Percentiles rank a stretch among this genome's conserved stretches.
phyloP scores from a whole-genome alignment of 2,797 vertebrate species.

The Ambastaia sidthimunki region DNA sequence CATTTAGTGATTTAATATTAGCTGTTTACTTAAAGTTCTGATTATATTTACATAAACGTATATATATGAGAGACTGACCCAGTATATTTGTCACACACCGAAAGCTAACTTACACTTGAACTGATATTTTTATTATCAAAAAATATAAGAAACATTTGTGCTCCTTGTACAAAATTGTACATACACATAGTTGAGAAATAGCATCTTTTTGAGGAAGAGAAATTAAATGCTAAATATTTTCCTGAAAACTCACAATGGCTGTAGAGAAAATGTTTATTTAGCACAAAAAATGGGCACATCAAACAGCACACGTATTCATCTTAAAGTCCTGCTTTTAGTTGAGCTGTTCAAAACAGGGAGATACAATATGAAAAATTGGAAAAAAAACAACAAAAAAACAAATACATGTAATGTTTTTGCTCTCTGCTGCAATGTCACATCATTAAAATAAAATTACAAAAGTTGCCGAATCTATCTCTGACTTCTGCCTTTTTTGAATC shows the following conservation, averaged over 20 bases:
- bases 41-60: conserved; percentile 52
- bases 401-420: not conserved
- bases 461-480: not conserved
- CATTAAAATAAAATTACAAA: no score
- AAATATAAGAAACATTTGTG: conserved; percentile 50
- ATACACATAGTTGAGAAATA: conserved; percentile 40
- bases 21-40: conserved; percentile 13
- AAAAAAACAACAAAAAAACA: not conserved
- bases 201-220: conserved; percentile 16
- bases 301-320: not conserved
- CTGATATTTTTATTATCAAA: conserved; percentile 40
- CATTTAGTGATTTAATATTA: conserved; percentile 6
- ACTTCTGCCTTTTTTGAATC: conserved; percentile 12
- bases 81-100: conserved; percentile 19
- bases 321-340: not conserved
- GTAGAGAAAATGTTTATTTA: conserved; percentile 22
- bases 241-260: conserved; percentile 41
- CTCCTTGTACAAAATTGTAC: conserved; percentile 51
- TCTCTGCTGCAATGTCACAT: not conserved
- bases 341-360: not conserved
- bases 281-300: conserved; percentile 19
- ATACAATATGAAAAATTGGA: not conserved
- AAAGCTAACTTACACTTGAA: conserved; percentile 25
- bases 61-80: conserved; percentile 16
- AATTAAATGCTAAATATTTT: conserved; percentile 33